Conservation (phyloP, 2,888 invertebrate species). For the Xiphydria camelus region DNA sequence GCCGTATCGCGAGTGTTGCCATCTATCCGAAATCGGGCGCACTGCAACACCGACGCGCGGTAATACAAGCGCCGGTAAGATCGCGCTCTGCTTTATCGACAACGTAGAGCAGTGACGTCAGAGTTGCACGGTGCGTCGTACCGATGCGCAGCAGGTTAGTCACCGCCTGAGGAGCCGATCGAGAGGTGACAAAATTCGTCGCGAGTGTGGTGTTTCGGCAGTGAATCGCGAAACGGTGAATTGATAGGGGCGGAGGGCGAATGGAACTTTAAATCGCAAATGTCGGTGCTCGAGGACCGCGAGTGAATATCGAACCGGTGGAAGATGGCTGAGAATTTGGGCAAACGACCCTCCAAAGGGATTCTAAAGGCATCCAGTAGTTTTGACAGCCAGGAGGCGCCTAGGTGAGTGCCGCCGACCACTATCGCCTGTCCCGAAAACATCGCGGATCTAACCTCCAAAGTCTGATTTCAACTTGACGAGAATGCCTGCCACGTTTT, state of each 20-base stretch:
- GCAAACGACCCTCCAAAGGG: conserved; percentile 84
- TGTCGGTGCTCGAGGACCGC: neutral
- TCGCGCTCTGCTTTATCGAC: too few species aligned
- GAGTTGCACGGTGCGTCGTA: too few species aligned
- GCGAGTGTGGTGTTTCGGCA: neutral
- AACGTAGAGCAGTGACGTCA: too few species aligned
- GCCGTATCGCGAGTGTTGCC: too few species aligned
- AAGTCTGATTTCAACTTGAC: too few species aligned
- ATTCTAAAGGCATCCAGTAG: conserved; percentile 92
- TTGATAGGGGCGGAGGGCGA: neutral
- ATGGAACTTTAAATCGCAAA: neutral
- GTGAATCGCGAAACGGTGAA: too few species aligned
- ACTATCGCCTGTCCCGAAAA: conserved; percentile 8
- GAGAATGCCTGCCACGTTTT: too few species aligned
- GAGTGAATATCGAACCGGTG: neutral
- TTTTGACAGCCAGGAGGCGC: conserved; percentile 73
- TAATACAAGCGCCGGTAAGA: too few species aligned
- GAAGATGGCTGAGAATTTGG: conserved; percentile 75
- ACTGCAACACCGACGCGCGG: too few species aligned
- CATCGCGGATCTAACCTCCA: conserved; percentile 9
- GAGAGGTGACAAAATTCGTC: neutral
- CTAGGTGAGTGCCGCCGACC: conserved; percentile 41
- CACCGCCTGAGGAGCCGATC: neutral
- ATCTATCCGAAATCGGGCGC: too few species aligned
- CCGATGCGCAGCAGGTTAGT: neutral